Percentiles rank a stretch among this genome's conserved stretches.
Conservation (phyloP, 1,140 invertebrate species). For the Samia ricini region DNA sequence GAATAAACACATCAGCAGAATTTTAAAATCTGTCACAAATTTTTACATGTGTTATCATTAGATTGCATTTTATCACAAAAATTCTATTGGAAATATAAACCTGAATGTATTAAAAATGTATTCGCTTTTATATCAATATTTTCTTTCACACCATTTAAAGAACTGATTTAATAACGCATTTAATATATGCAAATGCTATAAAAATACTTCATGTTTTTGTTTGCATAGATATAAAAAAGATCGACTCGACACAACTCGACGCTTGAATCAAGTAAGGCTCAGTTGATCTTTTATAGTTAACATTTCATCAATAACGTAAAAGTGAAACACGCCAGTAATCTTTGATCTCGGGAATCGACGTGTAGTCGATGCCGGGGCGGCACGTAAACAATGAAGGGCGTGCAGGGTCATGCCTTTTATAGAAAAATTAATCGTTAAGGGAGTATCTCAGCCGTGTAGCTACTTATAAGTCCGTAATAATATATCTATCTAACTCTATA, state of each 20-base stretch:
- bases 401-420: slow-evolving; percentile 4
- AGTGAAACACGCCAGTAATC: slow-evolving; percentile 39
- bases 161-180: no score
- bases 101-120: no score
- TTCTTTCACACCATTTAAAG: no score
- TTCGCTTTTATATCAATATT: no score
- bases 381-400: slow-evolving; percentile 1
- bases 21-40: no score
- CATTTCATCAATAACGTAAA: slow-evolving; percentile 61
- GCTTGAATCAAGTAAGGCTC: slow-evolving; percentile 13
- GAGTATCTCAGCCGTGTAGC: neutral
- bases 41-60: no score
- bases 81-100: no score
- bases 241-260: neutral
- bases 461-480: neutral
- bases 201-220: neutral
- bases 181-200: neutral
- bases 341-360: slow-evolving; percentile 52
- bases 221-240: neutral
- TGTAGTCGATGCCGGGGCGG: slow-evolving; percentile 20
- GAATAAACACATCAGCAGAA: no score
- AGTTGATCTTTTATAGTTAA: slow-evolving; percentile 37
- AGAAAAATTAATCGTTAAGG: slow-evolving; percentile 7
- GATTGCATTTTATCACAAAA: no score
- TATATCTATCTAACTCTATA: neutral